These are phyloP conservation scores for Geotrypetes seraphini DNA, from an alignment of 2,797 vertebrate species.

Conservation along the genomic window DNA sequence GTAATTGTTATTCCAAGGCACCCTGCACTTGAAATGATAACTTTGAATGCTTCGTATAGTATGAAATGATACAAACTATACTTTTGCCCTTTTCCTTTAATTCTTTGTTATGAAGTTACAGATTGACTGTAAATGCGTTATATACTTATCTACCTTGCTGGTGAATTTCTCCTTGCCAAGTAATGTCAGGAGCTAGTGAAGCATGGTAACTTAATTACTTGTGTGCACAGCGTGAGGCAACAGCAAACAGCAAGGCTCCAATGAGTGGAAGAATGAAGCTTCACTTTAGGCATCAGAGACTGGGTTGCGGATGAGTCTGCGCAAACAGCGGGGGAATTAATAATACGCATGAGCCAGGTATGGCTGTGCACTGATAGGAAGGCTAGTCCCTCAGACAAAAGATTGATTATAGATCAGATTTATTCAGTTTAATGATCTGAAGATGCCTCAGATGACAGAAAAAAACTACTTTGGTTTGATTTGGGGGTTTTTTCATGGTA, in stretches of 20 bases:
- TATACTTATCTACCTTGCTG: conserved; percentile 41
- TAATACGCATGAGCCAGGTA: conserved; percentile 25
- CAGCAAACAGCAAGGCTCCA: conserved; percentile 34
- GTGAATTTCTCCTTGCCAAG: conserved; percentile 34
- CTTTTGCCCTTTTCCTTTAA: background rate
- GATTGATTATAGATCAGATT: conserved; percentile 15
- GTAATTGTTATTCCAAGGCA: too few species aligned
- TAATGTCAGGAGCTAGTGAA: conserved; percentile 36
- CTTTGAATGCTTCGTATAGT: too few species aligned
- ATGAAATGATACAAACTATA: too few species aligned
- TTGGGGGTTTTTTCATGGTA: too few species aligned
- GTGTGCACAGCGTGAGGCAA: conserved; percentile 39
- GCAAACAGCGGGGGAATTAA: conserved; percentile 25
- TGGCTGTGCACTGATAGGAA: conserved; percentile 22
- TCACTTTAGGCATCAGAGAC: conserved; percentile 37
- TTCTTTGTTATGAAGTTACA: conserved; percentile 29
- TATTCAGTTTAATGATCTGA: conserved; percentile 21
- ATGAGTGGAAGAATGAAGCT: conserved; percentile 30
- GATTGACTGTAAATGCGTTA: conserved; percentile 35
- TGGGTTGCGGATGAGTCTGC: conserved; percentile 38
- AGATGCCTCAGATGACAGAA: too few species aligned
- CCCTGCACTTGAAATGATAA: too few species aligned
- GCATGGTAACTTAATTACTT: conserved; percentile 50
- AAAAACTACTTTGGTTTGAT: too few species aligned
- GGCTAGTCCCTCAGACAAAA: conserved; percentile 29